Base-by-base conservation (phyloP, 2,113 vertebrate genomes). In the Todiramphus chloris region DNA sequence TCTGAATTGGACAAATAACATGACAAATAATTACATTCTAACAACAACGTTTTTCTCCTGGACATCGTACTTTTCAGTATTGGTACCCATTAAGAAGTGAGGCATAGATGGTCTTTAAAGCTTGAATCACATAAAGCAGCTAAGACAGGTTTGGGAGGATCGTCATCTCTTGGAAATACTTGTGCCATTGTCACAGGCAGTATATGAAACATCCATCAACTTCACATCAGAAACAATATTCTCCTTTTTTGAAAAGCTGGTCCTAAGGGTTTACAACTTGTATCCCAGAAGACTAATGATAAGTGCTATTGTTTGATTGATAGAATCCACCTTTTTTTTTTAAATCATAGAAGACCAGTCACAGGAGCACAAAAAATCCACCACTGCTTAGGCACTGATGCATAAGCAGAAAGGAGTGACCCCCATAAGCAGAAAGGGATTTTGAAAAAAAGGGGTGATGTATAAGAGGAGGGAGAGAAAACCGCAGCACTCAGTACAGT, bases 151-250 rank as follows among this genome's bases (percentile, higher is more conserved):
- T 90, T 90, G 90, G 79, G 93, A 97, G 74, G 93, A 97, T 69
- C 85, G 76, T 95, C 94, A 95, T 63, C 96, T 97, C 92, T 68
- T 87, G 46, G 90, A 97, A 97, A 96, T 96, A 90, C 94, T 91
- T 94, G 85, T 96, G 94, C 96, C 94, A 94, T 97, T 98, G 97
- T 98, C 95, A 94, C 94, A 89, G 24, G 8, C 66, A 78, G 95
- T 95, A 97, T 76, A 97, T 94, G 96, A 97, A 97, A 73, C 55
- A 97, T 85, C 94, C 96, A 96, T 96, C 96, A 97, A 95, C 74
- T 97, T 97, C 95, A 94, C 68, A 97, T 93, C 64, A 95, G 91
- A 97, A 97, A 93, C 43, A 91, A 93, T 77, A 80, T 50, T 96
- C 89, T 84, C 48, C 77, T 96, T 67, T 62, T 93, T 97, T 93